Percentiles rank a stretch among this genome's conserved stretches.
Conservation (phyloP, 2,113 vertebrate species). For the Petaurus breviceps region DNA sequence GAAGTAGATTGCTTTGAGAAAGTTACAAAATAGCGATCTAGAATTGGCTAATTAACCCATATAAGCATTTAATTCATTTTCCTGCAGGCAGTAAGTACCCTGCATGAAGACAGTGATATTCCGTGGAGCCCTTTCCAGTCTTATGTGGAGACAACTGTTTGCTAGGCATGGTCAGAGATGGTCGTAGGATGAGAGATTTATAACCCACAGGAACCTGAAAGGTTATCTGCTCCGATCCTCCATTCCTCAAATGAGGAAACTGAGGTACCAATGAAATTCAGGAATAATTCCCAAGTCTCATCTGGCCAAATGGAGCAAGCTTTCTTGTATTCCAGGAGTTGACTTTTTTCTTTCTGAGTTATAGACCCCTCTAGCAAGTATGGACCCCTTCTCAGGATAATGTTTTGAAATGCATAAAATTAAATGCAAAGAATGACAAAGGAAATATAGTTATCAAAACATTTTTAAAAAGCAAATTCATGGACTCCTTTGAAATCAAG, state of each 20-base stretch:
- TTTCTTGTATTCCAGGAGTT: neutral
- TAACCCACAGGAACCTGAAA: neutral
- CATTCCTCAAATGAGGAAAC: conserved; percentile 41
- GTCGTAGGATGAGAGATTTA: neutral
- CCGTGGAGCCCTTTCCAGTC: neutral
- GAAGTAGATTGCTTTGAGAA: conserved; percentile 13
- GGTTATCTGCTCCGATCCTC: neutral
- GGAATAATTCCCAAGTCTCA: neutral
- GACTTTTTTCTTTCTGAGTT: neutral
- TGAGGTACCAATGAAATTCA: neutral
- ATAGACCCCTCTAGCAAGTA: neutral
- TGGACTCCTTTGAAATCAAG: neutral
- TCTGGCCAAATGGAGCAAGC: neutral
- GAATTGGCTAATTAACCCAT: conserved; percentile 25
- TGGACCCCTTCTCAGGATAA: neutral
- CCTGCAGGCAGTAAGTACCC: neutral
- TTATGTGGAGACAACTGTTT: neutral
- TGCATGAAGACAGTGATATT: conserved; percentile 27
- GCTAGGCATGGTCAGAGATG: neutral
- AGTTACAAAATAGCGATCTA: conserved; percentile 21
- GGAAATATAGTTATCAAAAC: neutral
- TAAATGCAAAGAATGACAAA: neutral
- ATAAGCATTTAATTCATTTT: conserved; percentile 36
- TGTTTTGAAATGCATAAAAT: neutral
- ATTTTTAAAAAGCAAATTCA: neutral